Conservation (phyloP, 2,888 invertebrate genomes). For the Eurytoma adleriae region DNA sequence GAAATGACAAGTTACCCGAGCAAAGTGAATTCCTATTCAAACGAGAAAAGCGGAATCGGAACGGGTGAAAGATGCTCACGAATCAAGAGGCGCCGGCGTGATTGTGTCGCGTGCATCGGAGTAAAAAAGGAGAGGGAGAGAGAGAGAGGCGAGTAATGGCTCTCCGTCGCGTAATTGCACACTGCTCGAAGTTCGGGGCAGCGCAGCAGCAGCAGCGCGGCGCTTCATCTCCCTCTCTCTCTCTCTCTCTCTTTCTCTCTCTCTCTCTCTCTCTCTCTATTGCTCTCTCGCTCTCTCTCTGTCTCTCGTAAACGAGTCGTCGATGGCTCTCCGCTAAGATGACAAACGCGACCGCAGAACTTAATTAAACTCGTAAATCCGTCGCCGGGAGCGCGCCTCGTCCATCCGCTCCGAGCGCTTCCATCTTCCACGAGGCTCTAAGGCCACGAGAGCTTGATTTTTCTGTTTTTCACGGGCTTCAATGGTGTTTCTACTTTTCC, state of each 20-base stretch:
- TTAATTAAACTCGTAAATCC: constrained; percentile 75
- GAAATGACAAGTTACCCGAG: background rate
- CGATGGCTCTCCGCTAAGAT: constrained; percentile 68
- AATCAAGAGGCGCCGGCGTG: background rate
- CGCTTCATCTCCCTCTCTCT: background rate
- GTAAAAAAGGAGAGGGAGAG: background rate
- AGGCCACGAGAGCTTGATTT: no score
- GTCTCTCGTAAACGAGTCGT: constrained; percentile 67
- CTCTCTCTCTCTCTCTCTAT: background rate
- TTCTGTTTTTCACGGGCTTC: no score
- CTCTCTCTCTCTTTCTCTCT: constrained; percentile 45
- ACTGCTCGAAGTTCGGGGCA: background rate
- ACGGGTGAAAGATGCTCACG: background rate
- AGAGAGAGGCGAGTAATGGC: constrained; percentile 26
- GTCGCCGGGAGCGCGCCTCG: constrained; percentile 60
- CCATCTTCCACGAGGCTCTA: no score
- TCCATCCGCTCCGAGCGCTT: background rate
- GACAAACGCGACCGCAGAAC: constrained; percentile 73
- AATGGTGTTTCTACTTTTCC: no score
- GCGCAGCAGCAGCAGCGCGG: background rate
- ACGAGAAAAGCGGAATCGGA: constrained; percentile 9
- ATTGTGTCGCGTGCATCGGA: constrained; percentile 13
- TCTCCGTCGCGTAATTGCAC: constrained; percentile 45
- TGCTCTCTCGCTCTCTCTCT: background rate
- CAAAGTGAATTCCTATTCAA: constrained; percentile 17